Percentiles rank a stretch among this genome's conserved stretches.
Conservation (phyloP, 2,113 vertebrate genomes). For the Cettia cetti region DNA sequence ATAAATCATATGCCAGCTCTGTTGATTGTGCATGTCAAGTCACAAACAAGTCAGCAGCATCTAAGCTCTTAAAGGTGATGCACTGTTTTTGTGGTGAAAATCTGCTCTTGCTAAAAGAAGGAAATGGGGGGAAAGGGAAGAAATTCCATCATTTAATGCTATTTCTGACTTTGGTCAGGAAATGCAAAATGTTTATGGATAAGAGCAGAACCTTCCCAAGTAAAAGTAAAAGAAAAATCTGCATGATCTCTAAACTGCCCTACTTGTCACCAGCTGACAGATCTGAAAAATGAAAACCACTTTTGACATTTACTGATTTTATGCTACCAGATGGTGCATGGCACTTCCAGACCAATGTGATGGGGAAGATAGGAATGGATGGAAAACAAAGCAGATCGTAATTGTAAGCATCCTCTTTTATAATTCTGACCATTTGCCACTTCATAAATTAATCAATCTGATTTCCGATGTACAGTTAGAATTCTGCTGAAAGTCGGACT, state of each 20-base stretch:
- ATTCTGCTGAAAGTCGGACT: background rate
- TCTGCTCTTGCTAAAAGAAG: background rate
- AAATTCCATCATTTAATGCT: background rate
- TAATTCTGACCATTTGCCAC: slow-evolving; percentile 38
- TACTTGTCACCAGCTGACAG: slow-evolving; percentile 13
- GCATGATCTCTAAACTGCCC: background rate
- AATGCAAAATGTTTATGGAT: background rate
- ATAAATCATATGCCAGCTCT: slow-evolving; percentile 1
- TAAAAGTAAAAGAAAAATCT: background rate
- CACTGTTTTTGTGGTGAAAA: background rate
- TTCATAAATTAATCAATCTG: slow-evolving; percentile 52
- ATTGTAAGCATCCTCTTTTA: slow-evolving; percentile 20
- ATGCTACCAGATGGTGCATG: slow-evolving; percentile 16
- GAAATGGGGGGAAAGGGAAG: fast-evolving
- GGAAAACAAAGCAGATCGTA: background rate
- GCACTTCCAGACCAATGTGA: slow-evolving; percentile 22
- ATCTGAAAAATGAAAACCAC: slow-evolving; percentile 22
- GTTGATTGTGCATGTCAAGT: slow-evolving; percentile 9
- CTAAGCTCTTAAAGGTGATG: background rate
- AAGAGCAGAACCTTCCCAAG: background rate
- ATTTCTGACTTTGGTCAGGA: background rate
- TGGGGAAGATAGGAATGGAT: background rate
- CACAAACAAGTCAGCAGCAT: background rate
- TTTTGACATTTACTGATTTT: slow-evolving; percentile 33
- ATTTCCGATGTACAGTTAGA: background rate